Percentiles rank a stretch among this genome's conserved stretches.
Conservation (phyloP, 2,888 invertebrate genomes). For the Sphinx pinastri region DNA sequence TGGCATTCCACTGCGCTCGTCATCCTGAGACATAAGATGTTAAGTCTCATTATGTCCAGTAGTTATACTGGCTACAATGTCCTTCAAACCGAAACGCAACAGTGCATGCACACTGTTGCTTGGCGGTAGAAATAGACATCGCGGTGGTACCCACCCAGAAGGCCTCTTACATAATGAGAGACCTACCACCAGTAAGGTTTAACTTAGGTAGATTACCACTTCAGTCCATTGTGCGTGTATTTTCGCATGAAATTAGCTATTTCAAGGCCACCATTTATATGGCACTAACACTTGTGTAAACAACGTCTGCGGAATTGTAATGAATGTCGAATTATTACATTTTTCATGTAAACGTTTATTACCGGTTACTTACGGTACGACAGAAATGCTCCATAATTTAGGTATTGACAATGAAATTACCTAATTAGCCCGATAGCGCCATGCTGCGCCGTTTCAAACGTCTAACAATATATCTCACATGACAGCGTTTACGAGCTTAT, state of each 20-base stretch:
- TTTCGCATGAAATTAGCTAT: conserved; percentile 40
- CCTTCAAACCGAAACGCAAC: too few species aligned
- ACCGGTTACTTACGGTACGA: conserved; percentile 3
- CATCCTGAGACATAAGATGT: too few species aligned
- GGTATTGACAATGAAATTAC: conserved; percentile 17
- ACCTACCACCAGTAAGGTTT: too few species aligned
- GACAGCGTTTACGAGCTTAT: neutral
- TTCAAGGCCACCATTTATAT: conserved; percentile 43
- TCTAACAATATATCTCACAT: neutral
- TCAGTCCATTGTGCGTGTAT: conserved; percentile 34
- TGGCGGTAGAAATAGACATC: too few species aligned
- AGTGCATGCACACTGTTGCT: too few species aligned
- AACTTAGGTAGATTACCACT: neutral
- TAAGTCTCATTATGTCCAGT: too few species aligned
- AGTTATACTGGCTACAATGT: too few species aligned
- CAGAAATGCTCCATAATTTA: conserved; percentile 1
- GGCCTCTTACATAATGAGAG: too few species aligned
- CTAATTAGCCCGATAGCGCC: conserved; percentile 9
- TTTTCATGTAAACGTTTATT: conserved; percentile 29
- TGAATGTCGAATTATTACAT: conserved; percentile 42
- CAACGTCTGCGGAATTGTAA: conserved; percentile 44
- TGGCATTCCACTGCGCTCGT: too few species aligned
- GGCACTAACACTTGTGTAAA: conserved; percentile 48
- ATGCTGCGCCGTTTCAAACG: neutral
- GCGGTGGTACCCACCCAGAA: too few species aligned